A percentile compares a stretch with the other conserved stretches of the same genome.
Conservation (phyloP, 2,113 vertebrate species). For the Labrus mixtus region DNA sequence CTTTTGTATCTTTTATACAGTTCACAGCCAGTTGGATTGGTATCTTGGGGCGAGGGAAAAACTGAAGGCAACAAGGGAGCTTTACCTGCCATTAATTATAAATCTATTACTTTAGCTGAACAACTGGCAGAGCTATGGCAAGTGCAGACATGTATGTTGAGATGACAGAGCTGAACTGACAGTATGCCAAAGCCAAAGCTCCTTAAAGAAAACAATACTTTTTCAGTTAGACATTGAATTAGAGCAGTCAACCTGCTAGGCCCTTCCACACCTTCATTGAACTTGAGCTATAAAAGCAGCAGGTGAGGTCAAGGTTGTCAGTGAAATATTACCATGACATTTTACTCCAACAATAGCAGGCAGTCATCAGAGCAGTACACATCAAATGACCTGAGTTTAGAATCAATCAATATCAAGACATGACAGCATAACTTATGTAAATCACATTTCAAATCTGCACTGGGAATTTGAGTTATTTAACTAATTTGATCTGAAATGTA, state of each 20-base stretch:
- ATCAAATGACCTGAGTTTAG: not conserved
- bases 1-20: not conserved
- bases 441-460: too few species aligned
- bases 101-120: slow-evolving; percentile 51
- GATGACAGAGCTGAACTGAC: slow-evolving; percentile 3
- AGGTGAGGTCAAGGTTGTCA: slow-evolving; percentile 4
- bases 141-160: slow-evolving; percentile 30
- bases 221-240: not conserved
- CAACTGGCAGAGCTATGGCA: slow-evolving; percentile 44
- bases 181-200: not conserved
- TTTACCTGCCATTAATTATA: slow-evolving; percentile 37
- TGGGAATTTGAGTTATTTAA: too few species aligned
- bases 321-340: not conserved
- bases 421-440: too few species aligned
- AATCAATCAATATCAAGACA: too few species aligned
- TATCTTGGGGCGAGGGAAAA: slow-evolving; percentile 52
- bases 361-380: not conserved
- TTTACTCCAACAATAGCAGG: not conserved
- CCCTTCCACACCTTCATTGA: slow-evolving; percentile 41
- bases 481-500: too few species aligned
- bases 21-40: slow-evolving; percentile 14
- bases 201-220: not conserved
- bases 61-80: slow-evolving; percentile 4
- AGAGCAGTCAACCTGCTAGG: slow-evolving; percentile 20
- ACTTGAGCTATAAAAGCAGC: not conserved